Evolutionary conservation across 2,797 vertebrate species (phyloP).

Genomic region (Bradypodion ventrale): DNA sequence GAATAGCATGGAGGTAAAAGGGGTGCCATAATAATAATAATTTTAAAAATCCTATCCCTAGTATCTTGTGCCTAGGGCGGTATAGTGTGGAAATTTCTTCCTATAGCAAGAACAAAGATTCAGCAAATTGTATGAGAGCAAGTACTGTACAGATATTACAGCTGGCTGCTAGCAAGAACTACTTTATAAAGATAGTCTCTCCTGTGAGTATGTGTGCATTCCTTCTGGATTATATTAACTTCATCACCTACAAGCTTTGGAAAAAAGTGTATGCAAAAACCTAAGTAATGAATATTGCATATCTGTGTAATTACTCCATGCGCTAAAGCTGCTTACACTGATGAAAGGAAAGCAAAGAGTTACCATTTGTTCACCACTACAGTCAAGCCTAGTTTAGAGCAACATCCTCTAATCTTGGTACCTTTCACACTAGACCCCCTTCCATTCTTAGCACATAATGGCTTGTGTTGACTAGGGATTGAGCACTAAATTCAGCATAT

Average conservation of each 20-base stretch:
- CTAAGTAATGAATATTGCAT: not conserved
- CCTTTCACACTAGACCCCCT: no score
- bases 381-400: not conserved
- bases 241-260: not conserved
- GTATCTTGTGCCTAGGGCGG: not conserved
- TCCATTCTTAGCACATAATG: no score
- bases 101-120: not conserved
- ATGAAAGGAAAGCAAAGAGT: not conserved
- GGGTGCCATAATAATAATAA: no score
- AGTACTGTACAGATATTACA: not conserved
- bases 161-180: not conserved
- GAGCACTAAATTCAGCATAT: no score
- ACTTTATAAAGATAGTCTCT: not conserved
- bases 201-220: not conserved
- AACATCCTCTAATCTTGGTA: no score
- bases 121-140: not conserved
- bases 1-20: no score
- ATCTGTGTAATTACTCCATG: not conserved
- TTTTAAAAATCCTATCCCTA: no score
- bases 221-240: no score
- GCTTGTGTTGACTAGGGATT: no score
- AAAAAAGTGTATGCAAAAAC: not conserved
- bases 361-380: not conserved
- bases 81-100: not conserved
- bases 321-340: not conserved